Evolutionary conservation across 2,888 invertebrate species (phyloP), one percentile per base, ranked within the genome.

Genomic region (Phyllotreta striolata): DNA sequence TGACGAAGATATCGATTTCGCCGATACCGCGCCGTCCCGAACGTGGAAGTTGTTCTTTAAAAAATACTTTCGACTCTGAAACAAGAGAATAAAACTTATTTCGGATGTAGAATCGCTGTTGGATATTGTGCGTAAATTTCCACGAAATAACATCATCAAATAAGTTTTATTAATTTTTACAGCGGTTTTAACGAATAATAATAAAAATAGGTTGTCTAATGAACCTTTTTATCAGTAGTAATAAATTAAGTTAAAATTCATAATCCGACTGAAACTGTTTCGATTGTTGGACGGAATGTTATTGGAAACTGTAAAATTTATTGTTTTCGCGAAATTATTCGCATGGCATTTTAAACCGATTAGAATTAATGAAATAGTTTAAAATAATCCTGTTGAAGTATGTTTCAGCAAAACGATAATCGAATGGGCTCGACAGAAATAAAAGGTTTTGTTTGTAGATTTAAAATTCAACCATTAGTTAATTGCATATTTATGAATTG

Each of bases 1-100:
- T 47, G 59, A 51, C 9, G 51, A 40, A 43, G 35, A 24, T 51
- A 59, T 59, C 59, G 59, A 59, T 59, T 59, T 51, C 41, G 37
- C 59, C 24, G 24, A 24, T 24, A 24, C 59, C 43, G 43, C 51
- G 49, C 13, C 39, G 3, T 59, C 34, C 51, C 51, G n/a, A 59
- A 59, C 43, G 56, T 43, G 38, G 41, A 59, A 43, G 39, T 47
- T 57, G 39, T 57, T 57, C 37, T 38, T 24, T 5, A 24, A 56
- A 56, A 47, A 57, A 57, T 24, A 35, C 35, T 56, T 44, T 56
- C 14, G 43, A 24, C 12, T 34, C 44, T 56, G 35, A 24, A 44
- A 44, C 35, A 56, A 43, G 34, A 43, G 12, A 44, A 44, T 44
- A n/a, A 44, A 44, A 44, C 44, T 44, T 44, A 1, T n/a, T 24